phyloP scores from a whole-genome alignment of 2,797 vertebrate species.

The Eremophila alpestris region DNA sequence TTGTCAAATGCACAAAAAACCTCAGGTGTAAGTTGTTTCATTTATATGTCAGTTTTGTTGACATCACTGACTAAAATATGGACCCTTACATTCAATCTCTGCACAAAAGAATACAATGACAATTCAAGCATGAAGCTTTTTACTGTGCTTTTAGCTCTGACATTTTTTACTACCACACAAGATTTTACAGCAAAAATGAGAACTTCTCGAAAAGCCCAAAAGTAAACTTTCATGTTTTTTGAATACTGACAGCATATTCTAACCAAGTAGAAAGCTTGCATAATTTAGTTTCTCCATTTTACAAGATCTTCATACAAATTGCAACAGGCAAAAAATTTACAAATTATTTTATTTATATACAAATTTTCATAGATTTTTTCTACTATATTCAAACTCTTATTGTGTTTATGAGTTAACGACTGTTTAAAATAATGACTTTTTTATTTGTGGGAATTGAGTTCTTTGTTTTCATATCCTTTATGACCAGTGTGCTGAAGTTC shows the following conservation, averaged over 20 bases:
- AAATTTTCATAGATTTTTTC: not conserved
- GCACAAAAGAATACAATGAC: conserved; percentile 55
- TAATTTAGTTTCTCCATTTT: not conserved
- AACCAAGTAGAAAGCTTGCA: not conserved
- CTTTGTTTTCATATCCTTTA: not conserved
- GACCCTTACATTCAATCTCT: conserved; percentile 13
- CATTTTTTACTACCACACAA: not conserved
- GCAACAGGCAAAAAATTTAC: not conserved
- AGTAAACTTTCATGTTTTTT: not conserved
- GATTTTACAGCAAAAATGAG: not conserved
- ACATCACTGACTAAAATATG: conserved; percentile 50
- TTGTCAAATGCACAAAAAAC: conserved; percentile 70
- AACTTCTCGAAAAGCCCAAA: not conserved
- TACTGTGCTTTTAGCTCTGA: conserved; percentile 33
- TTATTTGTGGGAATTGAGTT: not conserved
- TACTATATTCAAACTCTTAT: not conserved
- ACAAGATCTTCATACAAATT: not conserved
- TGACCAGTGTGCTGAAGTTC: not conserved
- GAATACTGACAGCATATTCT: not conserved
- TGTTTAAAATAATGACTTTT: not conserved
- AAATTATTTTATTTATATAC: not conserved
- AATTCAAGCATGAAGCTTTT: conserved; percentile 43
- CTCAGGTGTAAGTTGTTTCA: conserved; percentile 63
- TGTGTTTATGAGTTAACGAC: not conserved
- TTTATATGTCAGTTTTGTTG: conserved; percentile 70